Conservation (phyloP, 2,797 vertebrate genomes). For the Rhinoraja longicauda region DNA sequence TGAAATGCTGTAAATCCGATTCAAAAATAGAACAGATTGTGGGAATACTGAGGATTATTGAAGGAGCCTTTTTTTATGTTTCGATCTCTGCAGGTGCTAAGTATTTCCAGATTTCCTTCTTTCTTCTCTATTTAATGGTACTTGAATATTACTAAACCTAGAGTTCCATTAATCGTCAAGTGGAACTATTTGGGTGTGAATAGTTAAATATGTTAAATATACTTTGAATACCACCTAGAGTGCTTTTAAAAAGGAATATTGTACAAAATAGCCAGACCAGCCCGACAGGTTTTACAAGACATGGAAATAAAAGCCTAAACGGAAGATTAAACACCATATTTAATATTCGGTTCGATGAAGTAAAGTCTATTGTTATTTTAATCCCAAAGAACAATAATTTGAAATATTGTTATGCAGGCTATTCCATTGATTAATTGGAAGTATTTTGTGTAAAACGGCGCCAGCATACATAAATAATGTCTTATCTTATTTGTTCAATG, state of each 20-base stretch:
- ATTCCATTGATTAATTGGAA: background rate
- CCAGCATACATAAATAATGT: background rate
- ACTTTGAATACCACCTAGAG: background rate
- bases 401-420: background rate
- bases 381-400: background rate
- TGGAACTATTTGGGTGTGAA: background rate
- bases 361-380: background rate
- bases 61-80: background rate
- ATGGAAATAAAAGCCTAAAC: background rate
- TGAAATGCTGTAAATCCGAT: background rate
- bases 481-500: slow-evolving; percentile 3
- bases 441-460: background rate
- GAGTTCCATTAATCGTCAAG: background rate
- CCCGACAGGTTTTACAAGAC: background rate
- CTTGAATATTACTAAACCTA: background rate
- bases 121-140: too few relatives aligned
- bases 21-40: background rate
- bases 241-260: background rate
- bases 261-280: background rate
- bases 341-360: background rate
- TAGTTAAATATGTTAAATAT: background rate
- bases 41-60: background rate
- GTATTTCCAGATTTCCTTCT: background rate
- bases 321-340: background rate
- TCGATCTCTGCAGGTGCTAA: background rate